A percentile compares a stretch with the other conserved stretches of the same genome.
phyloP scores from a whole-genome alignment of 2,113 vertebrate genomes.

The Parotia lawesii region DNA sequence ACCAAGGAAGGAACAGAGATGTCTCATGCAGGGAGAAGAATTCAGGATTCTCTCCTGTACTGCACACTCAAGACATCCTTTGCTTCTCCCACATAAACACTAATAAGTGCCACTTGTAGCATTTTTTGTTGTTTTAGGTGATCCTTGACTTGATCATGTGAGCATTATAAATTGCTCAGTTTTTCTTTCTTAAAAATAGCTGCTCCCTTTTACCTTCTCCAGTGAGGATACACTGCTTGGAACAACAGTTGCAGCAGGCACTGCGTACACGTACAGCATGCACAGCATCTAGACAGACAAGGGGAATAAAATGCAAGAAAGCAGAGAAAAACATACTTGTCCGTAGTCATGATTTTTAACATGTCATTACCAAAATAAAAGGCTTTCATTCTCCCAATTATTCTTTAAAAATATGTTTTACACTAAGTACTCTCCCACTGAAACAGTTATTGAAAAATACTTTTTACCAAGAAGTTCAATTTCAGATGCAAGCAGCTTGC shows the following conservation, averaged over 20 bases:
- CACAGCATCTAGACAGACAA: not conserved
- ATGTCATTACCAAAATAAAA: not conserved
- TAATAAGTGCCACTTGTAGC: not conserved
- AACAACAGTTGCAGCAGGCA: not conserved
- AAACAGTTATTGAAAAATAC: constrained; percentile 1
- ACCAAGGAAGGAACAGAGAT: not conserved
- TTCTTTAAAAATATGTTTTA: not conserved
- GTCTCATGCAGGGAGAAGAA: not conserved
- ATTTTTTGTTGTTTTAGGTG: not conserved
- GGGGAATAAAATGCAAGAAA: not conserved
- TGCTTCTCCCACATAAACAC: not conserved
- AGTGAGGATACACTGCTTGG: not conserved
- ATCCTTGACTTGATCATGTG: not conserved
- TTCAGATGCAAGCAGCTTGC: constrained; percentile 2
- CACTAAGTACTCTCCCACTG: not conserved
- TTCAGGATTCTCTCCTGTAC: not conserved
- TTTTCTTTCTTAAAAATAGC: not conserved
- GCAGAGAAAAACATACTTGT: not conserved
- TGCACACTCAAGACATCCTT: not conserved
- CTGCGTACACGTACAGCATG: not conserved
- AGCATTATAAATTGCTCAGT: not conserved
- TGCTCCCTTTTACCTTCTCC: not conserved
- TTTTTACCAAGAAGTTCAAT: not conserved
- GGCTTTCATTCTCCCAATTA: not conserved
- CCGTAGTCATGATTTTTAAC: not conserved